These are phyloP conservation scores for Oreamnos americanus DNA, from an alignment of 2,113 vertebrate species.

Conservation along the genomic window DNA sequence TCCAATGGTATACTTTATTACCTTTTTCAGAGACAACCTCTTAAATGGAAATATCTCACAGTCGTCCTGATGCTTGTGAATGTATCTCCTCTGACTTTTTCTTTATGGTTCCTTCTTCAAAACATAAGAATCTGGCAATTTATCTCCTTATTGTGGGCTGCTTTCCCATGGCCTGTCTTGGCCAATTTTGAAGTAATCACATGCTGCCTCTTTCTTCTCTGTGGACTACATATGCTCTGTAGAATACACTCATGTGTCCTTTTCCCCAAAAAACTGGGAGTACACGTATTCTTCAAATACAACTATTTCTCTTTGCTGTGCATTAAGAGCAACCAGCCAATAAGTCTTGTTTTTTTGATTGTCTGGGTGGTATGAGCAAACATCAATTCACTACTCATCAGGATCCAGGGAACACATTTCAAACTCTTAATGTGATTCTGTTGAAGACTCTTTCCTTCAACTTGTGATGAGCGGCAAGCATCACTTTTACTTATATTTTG, in stretches of 20 bases:
- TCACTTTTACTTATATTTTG: not conserved
- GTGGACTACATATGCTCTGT: not conserved
- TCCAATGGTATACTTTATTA: not conserved
- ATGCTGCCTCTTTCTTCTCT: not conserved
- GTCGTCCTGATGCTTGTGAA: not conserved
- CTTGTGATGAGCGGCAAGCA: not conserved
- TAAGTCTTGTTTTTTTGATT: not conserved
- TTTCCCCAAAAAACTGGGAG: not conserved
- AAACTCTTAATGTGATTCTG: not conserved
- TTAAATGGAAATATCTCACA: not conserved
- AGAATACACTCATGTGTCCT: not conserved
- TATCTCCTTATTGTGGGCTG: not conserved
- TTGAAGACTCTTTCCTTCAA: not conserved
- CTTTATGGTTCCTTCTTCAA: not conserved
- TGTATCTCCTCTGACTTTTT: not conserved
- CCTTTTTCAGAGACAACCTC: not conserved
- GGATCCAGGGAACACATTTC: not conserved
- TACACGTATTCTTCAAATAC: not conserved
- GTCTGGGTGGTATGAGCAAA: not conserved
- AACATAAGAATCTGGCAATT: not conserved
- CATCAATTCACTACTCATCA: not conserved
- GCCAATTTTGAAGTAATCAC: not conserved
- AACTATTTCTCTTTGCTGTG: not conserved
- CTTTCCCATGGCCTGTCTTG: not conserved
- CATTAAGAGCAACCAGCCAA: not conserved